Conservation (phyloP, 2,797 vertebrate genomes). For the Chrysolophus pictus region DNA sequence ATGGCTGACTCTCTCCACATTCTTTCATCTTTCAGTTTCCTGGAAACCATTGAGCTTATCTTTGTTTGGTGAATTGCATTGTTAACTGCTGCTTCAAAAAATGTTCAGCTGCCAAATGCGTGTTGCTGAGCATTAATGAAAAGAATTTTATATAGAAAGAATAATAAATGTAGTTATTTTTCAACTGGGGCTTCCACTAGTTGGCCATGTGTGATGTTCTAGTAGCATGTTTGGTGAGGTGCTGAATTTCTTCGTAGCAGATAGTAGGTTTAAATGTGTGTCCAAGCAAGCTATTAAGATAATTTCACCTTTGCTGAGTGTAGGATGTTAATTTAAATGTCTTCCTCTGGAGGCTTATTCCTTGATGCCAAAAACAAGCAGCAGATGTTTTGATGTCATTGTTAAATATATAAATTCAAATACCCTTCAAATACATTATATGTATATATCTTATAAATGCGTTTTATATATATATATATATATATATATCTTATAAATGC, state of each 20-base stretch:
- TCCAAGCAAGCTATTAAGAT: neutral
- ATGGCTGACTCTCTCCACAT: conserved; percentile 74
- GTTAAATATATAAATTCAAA: neutral
- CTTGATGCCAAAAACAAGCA: neutral
- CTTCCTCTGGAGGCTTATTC: neutral
- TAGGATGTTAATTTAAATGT: neutral
- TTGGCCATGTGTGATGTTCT: conserved; percentile 4
- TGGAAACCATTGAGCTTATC: conserved; percentile 83
- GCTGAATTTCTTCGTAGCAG: conserved; percentile 30
- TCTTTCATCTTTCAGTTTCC: conserved; percentile 80
- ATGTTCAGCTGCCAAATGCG: conserved; percentile 79
- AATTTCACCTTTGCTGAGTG: conserved; percentile 5
- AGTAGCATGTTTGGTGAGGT: neutral
- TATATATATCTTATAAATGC: neutral
- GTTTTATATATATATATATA: too few relatives aligned
- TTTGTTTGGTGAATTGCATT: conserved; percentile 81
- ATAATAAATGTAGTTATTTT: conserved; percentile 69
- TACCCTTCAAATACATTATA: neutral
- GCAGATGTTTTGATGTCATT: neutral
- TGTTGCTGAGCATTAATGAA: conserved; percentile 85
- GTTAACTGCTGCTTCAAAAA: conserved; percentile 83
- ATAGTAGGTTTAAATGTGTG: neutral
- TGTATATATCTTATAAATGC: neutral
- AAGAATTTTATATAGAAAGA: conserved; percentile 85
- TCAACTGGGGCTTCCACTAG: conserved; percentile 8